These are phyloP conservation scores for Phalacrocorax brasilianus DNA, from an alignment of 2,113 vertebrate species.

Conservation along the genomic window DNA sequence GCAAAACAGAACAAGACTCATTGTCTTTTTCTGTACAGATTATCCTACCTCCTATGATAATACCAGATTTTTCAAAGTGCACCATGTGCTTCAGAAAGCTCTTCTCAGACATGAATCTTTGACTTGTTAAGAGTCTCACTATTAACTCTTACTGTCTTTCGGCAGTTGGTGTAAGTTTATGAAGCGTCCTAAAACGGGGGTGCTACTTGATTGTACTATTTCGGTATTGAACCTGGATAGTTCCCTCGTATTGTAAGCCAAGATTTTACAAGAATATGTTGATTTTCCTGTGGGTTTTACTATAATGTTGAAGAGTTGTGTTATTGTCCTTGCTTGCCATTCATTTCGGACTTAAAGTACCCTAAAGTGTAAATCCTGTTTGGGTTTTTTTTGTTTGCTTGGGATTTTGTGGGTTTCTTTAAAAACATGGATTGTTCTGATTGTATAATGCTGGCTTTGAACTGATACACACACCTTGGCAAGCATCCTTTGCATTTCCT, in stretches of 20 bases:
- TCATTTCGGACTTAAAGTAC: not conserved
- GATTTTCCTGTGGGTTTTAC: conserved; percentile 7
- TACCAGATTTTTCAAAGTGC: conserved; percentile 35
- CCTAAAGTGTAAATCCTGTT: not conserved
- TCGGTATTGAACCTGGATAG: not conserved
- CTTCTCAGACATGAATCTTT: not conserved
- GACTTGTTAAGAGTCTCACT: not conserved
- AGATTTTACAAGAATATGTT: not conserved
- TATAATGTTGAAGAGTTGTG: not conserved
- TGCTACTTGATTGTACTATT: not conserved
- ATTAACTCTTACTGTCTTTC: not conserved
- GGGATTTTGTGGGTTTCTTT: not conserved
- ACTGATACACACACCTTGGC: not conserved
- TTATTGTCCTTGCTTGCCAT: not conserved
- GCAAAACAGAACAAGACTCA: conserved; percentile 29
- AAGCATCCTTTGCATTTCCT: not conserved
- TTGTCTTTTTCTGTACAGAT: conserved; percentile 43
- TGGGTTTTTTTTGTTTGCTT: not conserved
- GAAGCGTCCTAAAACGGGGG: not conserved
- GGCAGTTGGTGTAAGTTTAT: not conserved
- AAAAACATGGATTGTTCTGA: not conserved
- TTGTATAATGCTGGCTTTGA: not conserved
- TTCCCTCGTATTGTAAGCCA: not conserved
- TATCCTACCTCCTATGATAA: conserved; percentile 40
- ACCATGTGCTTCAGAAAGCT: conserved; percentile 4